Conservation (phyloP, 2,888 invertebrate genomes). For the Noctuana brunneofusca region DNA sequence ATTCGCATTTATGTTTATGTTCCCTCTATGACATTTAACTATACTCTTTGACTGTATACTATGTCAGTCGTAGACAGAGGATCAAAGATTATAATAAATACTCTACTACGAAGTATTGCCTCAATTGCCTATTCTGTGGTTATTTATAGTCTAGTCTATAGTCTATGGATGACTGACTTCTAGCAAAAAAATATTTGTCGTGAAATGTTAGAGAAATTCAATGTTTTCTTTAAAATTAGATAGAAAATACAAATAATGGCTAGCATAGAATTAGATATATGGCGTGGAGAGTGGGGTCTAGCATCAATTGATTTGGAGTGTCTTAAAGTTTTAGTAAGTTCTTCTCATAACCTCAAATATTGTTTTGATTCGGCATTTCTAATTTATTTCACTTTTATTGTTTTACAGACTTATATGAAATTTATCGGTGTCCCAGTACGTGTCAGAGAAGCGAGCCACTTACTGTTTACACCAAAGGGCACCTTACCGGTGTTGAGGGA, state of each 20-base stretch:
- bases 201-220: conserved; percentile 32
- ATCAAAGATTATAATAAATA: no score
- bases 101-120: no score
- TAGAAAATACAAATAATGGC: conserved; percentile 54
- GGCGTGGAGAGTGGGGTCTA: conserved; percentile 94
- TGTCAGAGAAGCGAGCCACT: conserved; percentile 86
- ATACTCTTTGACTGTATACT: no score
- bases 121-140: no score
- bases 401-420: conserved; percentile 84
- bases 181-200: conserved; percentile 11
- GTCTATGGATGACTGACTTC: background rate
- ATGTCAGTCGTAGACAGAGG: no score
- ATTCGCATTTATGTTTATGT: no score
- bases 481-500: conserved; percentile 87
- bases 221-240: conserved; percentile 21
- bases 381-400: conserved; percentile 36
- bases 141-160: background rate
- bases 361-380: conserved; percentile 49
- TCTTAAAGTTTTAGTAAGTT: conserved; percentile 89
- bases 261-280: conserved; percentile 86
- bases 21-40: no score
- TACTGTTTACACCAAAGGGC: conserved; percentile 89
- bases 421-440: conserved; percentile 90
- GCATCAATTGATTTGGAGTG: conserved; percentile 93
- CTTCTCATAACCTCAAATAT: conserved; percentile 48